phyloP scores from a whole-genome alignment of 2,113 vertebrate species.

The Proteles cristata region DNA sequence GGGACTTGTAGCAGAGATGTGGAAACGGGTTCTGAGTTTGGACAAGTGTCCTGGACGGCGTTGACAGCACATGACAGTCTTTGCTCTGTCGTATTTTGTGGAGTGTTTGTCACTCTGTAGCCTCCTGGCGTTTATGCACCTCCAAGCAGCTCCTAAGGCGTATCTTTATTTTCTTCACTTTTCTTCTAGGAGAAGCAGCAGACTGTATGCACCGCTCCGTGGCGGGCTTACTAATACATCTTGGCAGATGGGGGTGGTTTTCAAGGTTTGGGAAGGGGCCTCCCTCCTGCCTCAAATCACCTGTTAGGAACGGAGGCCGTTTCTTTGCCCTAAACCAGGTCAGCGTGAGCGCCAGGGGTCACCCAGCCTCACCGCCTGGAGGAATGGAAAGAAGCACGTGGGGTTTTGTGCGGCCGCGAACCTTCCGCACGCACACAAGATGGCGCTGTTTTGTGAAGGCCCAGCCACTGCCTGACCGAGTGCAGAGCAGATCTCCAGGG shows the following conservation, averaged over 20 bases:
- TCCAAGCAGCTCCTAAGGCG: not conserved
- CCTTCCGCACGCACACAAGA: not conserved
- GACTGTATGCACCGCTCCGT: not conserved
- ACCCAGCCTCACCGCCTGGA: not conserved
- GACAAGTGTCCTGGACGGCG: not conserved
- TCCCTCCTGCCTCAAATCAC: not conserved
- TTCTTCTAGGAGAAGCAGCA: not conserved
- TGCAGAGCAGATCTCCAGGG: constrained; percentile 60
- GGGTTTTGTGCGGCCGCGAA: not conserved
- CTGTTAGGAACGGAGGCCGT: not conserved
- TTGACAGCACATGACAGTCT: accelerated
- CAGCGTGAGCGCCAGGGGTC: not conserved
- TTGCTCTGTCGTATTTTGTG: accelerated
- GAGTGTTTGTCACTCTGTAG: not conserved
- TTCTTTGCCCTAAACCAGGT: not conserved
- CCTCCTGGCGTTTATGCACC: not conserved
- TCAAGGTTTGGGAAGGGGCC: not conserved
- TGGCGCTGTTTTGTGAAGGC: constrained; percentile 17
- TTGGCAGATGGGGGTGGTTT: not conserved
- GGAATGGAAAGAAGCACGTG: not conserved
- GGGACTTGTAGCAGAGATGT: not conserved
- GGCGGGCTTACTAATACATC: not conserved
- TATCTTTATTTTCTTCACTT: not conserved
- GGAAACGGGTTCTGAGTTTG: not conserved
- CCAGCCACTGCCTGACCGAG: constrained; percentile 44